Evolutionary conservation across 1,140 invertebrate species (phyloP), one percentile per base, ranked within the genome.

Genomic region (Heterodera schachtii): DNA sequence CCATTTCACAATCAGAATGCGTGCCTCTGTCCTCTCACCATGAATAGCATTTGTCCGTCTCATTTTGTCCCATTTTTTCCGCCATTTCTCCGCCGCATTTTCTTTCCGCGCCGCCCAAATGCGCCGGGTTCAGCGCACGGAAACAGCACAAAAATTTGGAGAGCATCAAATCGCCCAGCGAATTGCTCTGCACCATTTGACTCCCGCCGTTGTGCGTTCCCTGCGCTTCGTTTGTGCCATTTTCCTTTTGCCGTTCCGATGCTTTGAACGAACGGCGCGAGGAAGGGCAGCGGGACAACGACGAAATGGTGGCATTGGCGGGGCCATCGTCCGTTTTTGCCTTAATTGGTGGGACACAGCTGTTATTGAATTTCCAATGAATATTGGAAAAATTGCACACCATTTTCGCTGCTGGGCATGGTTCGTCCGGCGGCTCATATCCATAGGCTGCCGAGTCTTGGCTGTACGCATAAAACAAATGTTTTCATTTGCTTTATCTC

Each of bases 121-220:
- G 60, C 16, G 31, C 46, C 9, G 69, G 69, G 44, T 79, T 73
- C 73, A 49, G 49, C 44, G 67, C 64, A 5, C 78, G 44, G 73
- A 79, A 79, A 71, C 78, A 79, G 78, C 78, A 79, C 78, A 79
- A 44, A 41, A 79, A 71, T 73, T 79, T 79, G 60, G 78, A 64
- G 6, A 79, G 47, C 19, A 79, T 41, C 64, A 78, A 69, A 46
- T 67, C 44, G 46, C 77, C 44, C 44, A 49, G 43, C 31, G 67
- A 79, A 46, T 44, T 66, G 41, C 67, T 79, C 46, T 1, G 57
- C 43, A 78, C 5, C 75, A 78, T 78, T 57, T 78, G 75, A 69
- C 67, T 67, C 7, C n/a, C n/a, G n/a, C 46, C 16, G 49, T 8
- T 76, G 43, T 76, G 75, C 43, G 19, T n/a, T 44, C 13, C n/a